Conservation (phyloP, 1,140 invertebrate genomes). For the Muscidifurax raptorellus region DNA sequence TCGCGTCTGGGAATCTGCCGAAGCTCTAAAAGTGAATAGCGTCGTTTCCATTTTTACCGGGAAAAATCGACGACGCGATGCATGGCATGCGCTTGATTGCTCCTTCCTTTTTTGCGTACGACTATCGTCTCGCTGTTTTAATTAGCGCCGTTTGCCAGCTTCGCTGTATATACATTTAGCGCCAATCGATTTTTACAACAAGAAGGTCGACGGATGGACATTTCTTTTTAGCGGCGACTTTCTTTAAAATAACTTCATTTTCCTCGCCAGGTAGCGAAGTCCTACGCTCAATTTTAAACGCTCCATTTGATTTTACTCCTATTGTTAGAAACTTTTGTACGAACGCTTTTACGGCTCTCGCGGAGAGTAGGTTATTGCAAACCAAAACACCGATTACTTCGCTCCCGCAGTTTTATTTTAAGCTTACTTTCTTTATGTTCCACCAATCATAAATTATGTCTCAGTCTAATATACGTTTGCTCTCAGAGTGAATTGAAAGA, state of each 20-base stretch:
- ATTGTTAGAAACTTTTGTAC: too few relatives aligned
- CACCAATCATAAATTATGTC: neutral
- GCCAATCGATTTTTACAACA: conserved; percentile 30
- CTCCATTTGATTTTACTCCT: neutral
- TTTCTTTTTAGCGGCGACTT: conserved; percentile 20
- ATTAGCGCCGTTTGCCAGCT: conserved; percentile 50
- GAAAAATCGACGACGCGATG: conserved; percentile 19
- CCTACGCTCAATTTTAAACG: neutral
- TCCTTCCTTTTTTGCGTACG: neutral
- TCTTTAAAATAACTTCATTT: neutral
- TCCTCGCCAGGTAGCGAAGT: neutral
- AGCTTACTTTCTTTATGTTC: conserved; percentile 11
- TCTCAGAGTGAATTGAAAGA: neutral
- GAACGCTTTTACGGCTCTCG: too few relatives aligned
- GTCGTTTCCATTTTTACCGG: conserved; percentile 24
- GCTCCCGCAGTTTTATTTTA: conserved; percentile 13
- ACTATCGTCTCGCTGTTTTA: conserved; percentile 15
- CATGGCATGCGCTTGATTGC: conserved; percentile 46
- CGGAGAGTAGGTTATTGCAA: neutral
- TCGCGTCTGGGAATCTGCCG: conserved; percentile 33
- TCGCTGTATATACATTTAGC: neutral
- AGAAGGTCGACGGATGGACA: conserved; percentile 33
- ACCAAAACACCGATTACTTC: neutral
- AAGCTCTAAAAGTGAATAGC: conserved; percentile 36
- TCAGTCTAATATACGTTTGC: neutral